These are phyloP conservation scores for Rostratula benghalensis DNA, from an alignment of 2,113 vertebrate genomes.

Conservation along the genomic window DNA sequence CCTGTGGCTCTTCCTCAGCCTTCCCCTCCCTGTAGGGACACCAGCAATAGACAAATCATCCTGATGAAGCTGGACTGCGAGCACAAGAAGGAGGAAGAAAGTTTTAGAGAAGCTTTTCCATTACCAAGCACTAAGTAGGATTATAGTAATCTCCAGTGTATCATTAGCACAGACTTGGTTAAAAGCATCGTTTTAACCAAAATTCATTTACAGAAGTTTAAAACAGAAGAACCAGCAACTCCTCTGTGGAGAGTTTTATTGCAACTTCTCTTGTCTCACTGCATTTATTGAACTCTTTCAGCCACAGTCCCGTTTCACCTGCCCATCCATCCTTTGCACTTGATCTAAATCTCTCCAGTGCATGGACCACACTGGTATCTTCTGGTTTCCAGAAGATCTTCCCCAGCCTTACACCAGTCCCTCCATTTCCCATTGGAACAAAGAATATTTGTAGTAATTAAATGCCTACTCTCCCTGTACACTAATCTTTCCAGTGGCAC, in stretches of 20 bases:
- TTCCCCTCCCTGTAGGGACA: slow-evolving; percentile 35
- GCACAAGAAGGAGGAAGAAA: not conserved
- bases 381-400: not conserved
- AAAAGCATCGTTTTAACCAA: not conserved
- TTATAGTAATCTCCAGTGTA: not conserved
- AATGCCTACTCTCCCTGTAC: not conserved
- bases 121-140: not conserved
- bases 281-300: not conserved
- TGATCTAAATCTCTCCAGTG: accelerated
- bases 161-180: not conserved
- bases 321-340: not conserved
- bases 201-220: not conserved
- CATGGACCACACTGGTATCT: not conserved
- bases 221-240: not conserved
- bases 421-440: not conserved
- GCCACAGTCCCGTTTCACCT: not conserved
- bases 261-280: not conserved
- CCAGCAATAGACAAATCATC: not conserved
- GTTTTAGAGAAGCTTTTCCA: not conserved
- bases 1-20: slow-evolving; percentile 23
- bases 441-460: not conserved
- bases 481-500: not conserved
- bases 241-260: not conserved
- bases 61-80: not conserved
- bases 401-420: not conserved